Evolutionary conservation across 2,888 invertebrate genomes (phyloP).

Genomic region (Schizaphis graminum): DNA sequence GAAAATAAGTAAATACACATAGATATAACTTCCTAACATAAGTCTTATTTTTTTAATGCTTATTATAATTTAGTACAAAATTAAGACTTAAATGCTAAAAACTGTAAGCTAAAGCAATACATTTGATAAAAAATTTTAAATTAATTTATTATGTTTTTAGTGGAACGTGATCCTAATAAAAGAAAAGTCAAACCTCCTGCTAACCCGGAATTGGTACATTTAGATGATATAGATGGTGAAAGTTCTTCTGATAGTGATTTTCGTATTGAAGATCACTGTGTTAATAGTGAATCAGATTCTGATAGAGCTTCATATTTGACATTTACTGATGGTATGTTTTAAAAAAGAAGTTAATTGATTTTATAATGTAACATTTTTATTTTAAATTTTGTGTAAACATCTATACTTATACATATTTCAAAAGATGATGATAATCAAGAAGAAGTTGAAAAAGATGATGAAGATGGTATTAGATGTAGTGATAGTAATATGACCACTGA

Average conservation of each 20-base stretch:
- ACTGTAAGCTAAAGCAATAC: background rate
- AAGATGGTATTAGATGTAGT: constrained; percentile 66
- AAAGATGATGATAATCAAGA: constrained; percentile 27
- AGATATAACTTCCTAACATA: background rate
- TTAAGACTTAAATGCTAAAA: background rate
- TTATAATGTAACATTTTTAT: background rate
- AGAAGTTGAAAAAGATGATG: constrained; percentile 58
- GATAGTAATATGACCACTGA: constrained; percentile 66
- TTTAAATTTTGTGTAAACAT: background rate
- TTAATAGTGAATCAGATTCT: constrained; percentile 67
- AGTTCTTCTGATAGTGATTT: constrained; percentile 97
- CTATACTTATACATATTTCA: background rate
- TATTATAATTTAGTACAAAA: background rate
- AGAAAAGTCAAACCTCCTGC: constrained; percentile 85
- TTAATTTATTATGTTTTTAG: constrained; percentile 64
- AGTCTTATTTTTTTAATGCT: background rate
- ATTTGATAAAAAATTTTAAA: background rate
- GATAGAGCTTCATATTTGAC: constrained; percentile 65
- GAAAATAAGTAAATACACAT: background rate
- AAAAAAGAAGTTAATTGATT: background rate
- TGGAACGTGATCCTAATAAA: constrained; percentile 83
- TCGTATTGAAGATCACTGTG: constrained; percentile 84
- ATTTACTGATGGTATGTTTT: constrained; percentile 51
- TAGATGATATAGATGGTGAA: constrained; percentile 85
- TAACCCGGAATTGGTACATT: constrained; percentile 75